Conservation (phyloP, 2,888 invertebrate genomes). For the Macrophya annulata region DNA sequence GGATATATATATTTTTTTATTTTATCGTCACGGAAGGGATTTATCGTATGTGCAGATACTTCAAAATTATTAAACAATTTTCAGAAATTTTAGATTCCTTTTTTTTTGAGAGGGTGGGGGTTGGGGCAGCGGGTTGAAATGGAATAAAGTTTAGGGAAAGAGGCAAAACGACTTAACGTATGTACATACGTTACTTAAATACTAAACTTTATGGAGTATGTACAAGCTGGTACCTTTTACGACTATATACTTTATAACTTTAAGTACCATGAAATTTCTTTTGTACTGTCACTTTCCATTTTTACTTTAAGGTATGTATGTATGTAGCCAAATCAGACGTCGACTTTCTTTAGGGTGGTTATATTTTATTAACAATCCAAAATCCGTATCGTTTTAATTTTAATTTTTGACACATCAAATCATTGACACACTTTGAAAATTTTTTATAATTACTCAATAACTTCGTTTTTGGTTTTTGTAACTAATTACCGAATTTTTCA, state of each 20-base stretch:
- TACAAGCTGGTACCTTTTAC: constrained; percentile 59
- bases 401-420: background rate
- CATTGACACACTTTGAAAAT: too few relatives aligned
- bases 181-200: background rate
- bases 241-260: constrained; percentile 67
- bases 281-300: constrained; percentile 60
- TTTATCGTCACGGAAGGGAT: too few relatives aligned
- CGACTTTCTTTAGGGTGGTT: background rate
- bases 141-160: background rate
- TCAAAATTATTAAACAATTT: too few relatives aligned
- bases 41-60: too few relatives aligned
- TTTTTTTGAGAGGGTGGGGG: background rate
- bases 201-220: background rate
- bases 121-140: too few relatives aligned
- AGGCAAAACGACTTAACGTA: background rate
- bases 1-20: too few relatives aligned
- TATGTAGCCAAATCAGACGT: background rate
- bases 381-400: background rate
- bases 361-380: background rate
- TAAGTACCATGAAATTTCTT: constrained; percentile 70
- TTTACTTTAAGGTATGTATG: too few relatives aligned
- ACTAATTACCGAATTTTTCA: too few relatives aligned
- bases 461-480: too few relatives aligned
- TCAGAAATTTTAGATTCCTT: background rate
- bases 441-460: too few relatives aligned